phyloP scores from a whole-genome alignment of 2,888 invertebrate species.

The Melanostoma scalare region DNA sequence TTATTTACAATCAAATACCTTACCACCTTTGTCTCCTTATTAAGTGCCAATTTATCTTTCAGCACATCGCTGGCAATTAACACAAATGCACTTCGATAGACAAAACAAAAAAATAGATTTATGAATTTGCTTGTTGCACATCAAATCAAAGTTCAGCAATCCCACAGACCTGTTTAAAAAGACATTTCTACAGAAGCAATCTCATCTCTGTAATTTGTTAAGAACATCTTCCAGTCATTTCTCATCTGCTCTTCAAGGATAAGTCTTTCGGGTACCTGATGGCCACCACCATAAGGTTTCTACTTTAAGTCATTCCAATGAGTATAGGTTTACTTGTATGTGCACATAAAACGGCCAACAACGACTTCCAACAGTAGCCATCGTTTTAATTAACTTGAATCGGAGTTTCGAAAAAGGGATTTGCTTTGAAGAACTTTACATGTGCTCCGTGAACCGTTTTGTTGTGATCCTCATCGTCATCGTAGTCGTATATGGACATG shows the following conservation, averaged over 20 bases:
- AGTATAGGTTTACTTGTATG: not conserved
- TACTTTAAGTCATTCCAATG: constrained; percentile 3
- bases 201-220: constrained; percentile 43
- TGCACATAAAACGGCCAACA: not conserved
- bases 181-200: constrained; percentile 55
- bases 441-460: not conserved
- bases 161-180: too few relatives aligned
- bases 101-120: too few relatives aligned
- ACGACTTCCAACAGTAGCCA: constrained; percentile 62
- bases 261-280: constrained; percentile 20
- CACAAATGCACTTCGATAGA: too few relatives aligned
- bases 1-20: too few relatives aligned
- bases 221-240: constrained; percentile 37
- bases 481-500: not conserved
- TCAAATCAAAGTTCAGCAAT: too few relatives aligned
- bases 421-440: constrained; percentile 29
- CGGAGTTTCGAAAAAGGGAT: constrained; percentile 44
- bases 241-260: constrained; percentile 27
- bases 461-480: constrained; percentile 6
- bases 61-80: too few relatives aligned
- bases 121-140: not conserved
- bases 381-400: constrained; percentile 71
- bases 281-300: not conserved
- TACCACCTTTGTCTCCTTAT: too few relatives aligned
- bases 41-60: too few relatives aligned